These are phyloP conservation scores for Camponotus floridanus DNA, from an alignment of 1,140 invertebrate genomes.

Conservation along the genomic window DNA sequence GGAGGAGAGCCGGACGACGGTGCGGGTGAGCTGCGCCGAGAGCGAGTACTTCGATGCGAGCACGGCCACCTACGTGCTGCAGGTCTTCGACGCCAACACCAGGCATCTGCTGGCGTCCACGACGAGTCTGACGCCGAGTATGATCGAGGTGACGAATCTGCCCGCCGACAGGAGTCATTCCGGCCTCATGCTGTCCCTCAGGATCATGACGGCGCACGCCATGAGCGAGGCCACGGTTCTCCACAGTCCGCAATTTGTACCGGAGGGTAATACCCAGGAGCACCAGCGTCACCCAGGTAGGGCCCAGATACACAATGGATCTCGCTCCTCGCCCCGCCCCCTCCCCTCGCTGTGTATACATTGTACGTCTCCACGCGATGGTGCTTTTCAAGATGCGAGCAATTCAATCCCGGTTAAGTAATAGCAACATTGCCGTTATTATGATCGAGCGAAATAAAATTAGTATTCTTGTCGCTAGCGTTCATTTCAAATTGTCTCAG, in stretches of 20 bases:
- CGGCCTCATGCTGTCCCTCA: constrained; percentile 86
- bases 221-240: constrained; percentile 87
- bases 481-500: not conserved
- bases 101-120: constrained; percentile 85
- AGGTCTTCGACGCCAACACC: constrained; percentile 87
- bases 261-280: constrained; percentile 84
- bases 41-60: constrained; percentile 80
- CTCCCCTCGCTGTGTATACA: not conserved
- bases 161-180: constrained; percentile 83
- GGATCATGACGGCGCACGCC: constrained; percentile 85
- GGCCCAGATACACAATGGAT: constrained; percentile 73
- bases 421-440: constrained; percentile 13
- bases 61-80: constrained; percentile 86
- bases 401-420: not conserved
- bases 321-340: not conserved
- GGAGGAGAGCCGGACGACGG: constrained; percentile 84
- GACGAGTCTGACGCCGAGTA: constrained; percentile 85
- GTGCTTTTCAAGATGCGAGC: constrained; percentile 17
- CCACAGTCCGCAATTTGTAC: constrained; percentile 82
- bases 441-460: not conserved
- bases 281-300: constrained; percentile 84
- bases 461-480: not conserved
- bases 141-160: constrained; percentile 85
- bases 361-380: not conserved
- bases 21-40: constrained; percentile 86